Evolutionary conservation across 2,888 invertebrate species (phyloP), one percentile per base, ranked within the genome.

Genomic region (Poecilobothrus nobilitatus): DNA sequence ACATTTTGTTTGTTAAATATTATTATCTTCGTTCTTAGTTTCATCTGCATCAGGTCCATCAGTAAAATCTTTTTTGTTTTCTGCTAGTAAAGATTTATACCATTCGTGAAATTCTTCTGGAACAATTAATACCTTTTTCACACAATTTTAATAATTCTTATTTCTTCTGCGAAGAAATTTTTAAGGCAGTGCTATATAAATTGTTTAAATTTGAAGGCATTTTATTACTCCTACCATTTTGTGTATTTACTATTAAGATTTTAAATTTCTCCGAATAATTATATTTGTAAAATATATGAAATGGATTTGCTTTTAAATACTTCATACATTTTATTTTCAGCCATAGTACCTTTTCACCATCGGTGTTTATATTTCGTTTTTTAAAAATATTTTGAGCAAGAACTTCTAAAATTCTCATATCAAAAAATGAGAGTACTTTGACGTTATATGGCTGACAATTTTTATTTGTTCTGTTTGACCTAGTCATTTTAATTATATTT

Each of bases 271-370:
- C n/a, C 34, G 61, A 61, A 61, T 61, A 61, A n/a, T 61, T 61
- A n/a, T 61, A 61, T 61, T 61, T 61, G 61, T 61, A 61, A n/a
- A 61, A n/a, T 18, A 61, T 61, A n/a, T 6, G 18, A 6, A 18
- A n/a, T 18, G 61, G 61, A 5, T 18, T 61, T 61, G 15, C n/a
- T n/a, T 61, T 61, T 61, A n/a, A 15, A 61, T n/a, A 61, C n/a
- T n/a, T 8, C 61, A 66, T 65, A 62, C 63, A 27, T 63, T 69
- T 67, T 62, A 66, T 63, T 67, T 63, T 69, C 37, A 67, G 63
- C 63, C 67, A 66, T 27, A 67, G 65, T n/a, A 66, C 67, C 65
- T 67, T 63, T 62, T 65, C 67, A 41, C 63, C 44, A n/a, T 67
- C 62, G 12, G 34, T 67, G 65, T 67, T 41, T 33, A 67, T 21